These are phyloP conservation scores for Petrocephalus zakoni DNA, from an alignment of 2,113 vertebrate species.

Conservation along the genomic window DNA sequence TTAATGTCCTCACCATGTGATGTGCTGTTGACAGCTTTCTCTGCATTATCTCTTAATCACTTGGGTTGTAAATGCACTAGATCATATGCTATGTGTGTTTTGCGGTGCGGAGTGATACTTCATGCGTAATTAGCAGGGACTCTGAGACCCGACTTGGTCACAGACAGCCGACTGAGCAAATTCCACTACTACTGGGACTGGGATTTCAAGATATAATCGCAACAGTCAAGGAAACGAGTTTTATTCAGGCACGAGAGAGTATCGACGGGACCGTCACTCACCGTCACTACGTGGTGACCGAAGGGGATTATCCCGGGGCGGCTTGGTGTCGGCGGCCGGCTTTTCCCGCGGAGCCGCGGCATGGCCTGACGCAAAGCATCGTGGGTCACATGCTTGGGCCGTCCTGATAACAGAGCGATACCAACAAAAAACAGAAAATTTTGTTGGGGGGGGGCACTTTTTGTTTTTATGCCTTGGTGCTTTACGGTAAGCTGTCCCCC, in stretches of 20 bases:
- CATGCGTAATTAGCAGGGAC: background rate
- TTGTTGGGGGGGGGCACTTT: background rate
- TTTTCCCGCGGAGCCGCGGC: conserved; percentile 14
- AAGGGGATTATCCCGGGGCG: conserved; percentile 55
- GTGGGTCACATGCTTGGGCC: conserved; percentile 54
- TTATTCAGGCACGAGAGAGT: background rate
- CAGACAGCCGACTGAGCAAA: background rate
- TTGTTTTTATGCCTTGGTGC: background rate
- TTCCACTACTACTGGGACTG: background rate
- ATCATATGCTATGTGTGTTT: background rate
- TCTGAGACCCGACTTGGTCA: background rate
- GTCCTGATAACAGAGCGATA: conserved; percentile 59
- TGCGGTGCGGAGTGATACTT: background rate
- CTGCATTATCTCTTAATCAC: background rate
- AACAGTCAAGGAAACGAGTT: background rate
- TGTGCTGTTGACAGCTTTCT: background rate
- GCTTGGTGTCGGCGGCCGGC: conserved; percentile 44
- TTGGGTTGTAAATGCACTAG: background rate
- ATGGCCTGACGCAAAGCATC: conserved; percentile 49
- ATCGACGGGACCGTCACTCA: conserved; percentile 26
- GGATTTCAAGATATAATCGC: conserved; percentile 21
- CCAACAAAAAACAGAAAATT: conserved; percentile 43
- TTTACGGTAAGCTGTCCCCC: background rate
- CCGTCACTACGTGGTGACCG: conserved; percentile 18
- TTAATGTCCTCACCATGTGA: background rate